Evolutionary conservation across 2,113 vertebrate genomes (phyloP), one percentile per base, ranked within the genome.

Genomic region (Corythornis cristatus): DNA sequence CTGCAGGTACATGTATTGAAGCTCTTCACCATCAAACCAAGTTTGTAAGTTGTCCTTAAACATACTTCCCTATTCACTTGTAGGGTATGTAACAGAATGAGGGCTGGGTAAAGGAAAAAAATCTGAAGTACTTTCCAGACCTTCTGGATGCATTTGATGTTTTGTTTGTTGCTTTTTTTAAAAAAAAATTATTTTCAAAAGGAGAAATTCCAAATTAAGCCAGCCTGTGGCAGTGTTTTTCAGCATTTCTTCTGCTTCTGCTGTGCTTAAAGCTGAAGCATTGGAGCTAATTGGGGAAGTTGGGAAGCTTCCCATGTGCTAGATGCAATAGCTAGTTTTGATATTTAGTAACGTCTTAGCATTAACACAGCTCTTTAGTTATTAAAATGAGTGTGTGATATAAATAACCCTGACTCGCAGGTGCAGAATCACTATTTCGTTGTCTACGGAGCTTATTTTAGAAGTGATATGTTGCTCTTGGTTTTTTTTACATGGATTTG

Each of bases 161-260:
- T 33, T 22, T 45, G 20, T 5, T 25, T 28, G 54, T 56, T 17
- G 15, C 16, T 29, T 29, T 54, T 29, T n/a, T 21, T 26, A 35
- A 35, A 35, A 35, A 35, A 7, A 31, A 42, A 48, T n/a, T 9
- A 9, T 28, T 94, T 56, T 33, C 43, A 61, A 73, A 65, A 82
- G 64, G 64, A 93, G 92, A 96, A 87, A 68, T 96, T 96, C 94
- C 94, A 72, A 35, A 66, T 60, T 20, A 60, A 89, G 58, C 96
- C 97, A 95, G 96, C 89, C 93, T 13, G 90, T 86, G 97, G 96
- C 96, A 94, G 88, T 95, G 74, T 92, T 82, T 95, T 95, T 96
- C 97, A 96, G 96, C 70, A 17, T 95, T 95, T 96, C 89, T 74
- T 92, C 66, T 62, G 53, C 90, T 65, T 54, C 33, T 14, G 46